Evolutionary conservation across 2,113 vertebrate genomes (phyloP), one percentile per base, ranked within the genome.

Genomic region (Telmatochromis sp.): DNA sequence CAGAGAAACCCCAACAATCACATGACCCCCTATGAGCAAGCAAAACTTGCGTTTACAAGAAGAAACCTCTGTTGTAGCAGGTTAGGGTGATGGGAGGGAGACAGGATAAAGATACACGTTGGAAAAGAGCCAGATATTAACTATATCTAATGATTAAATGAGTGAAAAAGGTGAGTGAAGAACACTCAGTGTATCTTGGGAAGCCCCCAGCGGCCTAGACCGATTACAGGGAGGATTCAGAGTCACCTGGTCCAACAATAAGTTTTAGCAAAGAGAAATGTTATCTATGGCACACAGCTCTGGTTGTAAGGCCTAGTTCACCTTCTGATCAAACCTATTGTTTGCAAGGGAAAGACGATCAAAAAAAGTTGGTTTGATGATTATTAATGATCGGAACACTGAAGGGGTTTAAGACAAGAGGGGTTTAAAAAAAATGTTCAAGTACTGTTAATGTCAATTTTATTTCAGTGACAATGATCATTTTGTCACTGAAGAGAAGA

Each of bases 91-190:
- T 33, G 60, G 6, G 33, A 65, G 33, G 19, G 33, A 21, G 60
- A 37, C 1, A 13, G 19, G 6, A 21, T 4, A 37, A 68, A 65
- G 33, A 65, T 21, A 13, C 60, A 65, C 0, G 19, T 65, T 65
- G 33, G 33, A 37, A 65, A 37, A 37, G 31, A 65, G 33, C 60
- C 33, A 68, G 33, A 37, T 11, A 68, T 37, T 13, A 68, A 21
- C 60, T 0, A 37, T 68, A 68, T 0, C 19, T 2, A 68, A 68
- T 68, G 60, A 68, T 37, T 68, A 68, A 68, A 68, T 0, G 19
- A 68, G 19, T 37, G 2, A 37, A 37, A 37, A 68, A 5, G 11
- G 19, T 68, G 63, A 5, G 19, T 68, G 19, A 68, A 68, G 19
- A 68, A 21, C 63, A 68, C 19, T 68, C 11, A 21, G 11, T 68